A percentile compares a stretch with the other conserved stretches of the same genome.
phyloP scores from a whole-genome alignment of 2,797 vertebrate genomes.

The Macrochelys suwanniensis region DNA sequence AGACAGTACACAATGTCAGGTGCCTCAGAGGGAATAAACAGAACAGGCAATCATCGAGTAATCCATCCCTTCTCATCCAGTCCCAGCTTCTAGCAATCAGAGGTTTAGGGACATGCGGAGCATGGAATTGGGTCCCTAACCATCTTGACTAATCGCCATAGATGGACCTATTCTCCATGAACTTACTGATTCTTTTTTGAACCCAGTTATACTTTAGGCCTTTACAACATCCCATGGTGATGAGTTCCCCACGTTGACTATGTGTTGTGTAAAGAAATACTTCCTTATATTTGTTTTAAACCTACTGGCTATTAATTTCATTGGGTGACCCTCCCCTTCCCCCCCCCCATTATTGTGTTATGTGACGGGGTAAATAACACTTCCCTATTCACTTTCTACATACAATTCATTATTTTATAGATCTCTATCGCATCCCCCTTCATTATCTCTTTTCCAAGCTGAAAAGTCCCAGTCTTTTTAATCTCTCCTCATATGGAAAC shows the following conservation, averaged over 20 bases:
- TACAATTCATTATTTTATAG: background rate
- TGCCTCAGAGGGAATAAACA: no score
- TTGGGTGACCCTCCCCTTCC: background rate
- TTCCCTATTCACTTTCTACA: background rate
- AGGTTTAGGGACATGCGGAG: no score
- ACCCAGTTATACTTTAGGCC: background rate
- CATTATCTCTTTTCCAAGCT: background rate
- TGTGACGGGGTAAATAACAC: background rate
- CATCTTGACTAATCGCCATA: background rate
- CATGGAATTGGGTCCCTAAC: background rate
- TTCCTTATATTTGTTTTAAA: background rate
- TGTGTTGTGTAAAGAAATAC: background rate
- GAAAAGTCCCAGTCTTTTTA: background rate
- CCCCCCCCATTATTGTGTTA: background rate
- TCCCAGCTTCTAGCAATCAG: no score
- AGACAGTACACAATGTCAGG: background rate
- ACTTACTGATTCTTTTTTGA: background rate
- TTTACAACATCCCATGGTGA: background rate
- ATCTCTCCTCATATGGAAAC: background rate
- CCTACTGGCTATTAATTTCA: background rate
- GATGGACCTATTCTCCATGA: background rate
- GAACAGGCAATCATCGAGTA: no score
- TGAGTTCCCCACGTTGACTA: background rate
- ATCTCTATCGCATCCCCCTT: background rate
- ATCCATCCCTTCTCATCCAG: no score